Percentiles rank a stretch among this genome's conserved stretches.
These are phyloP conservation scores for Brachionichthys hirsutus DNA, from an alignment of 2,113 vertebrate genomes.

Conservation along the genomic window DNA sequence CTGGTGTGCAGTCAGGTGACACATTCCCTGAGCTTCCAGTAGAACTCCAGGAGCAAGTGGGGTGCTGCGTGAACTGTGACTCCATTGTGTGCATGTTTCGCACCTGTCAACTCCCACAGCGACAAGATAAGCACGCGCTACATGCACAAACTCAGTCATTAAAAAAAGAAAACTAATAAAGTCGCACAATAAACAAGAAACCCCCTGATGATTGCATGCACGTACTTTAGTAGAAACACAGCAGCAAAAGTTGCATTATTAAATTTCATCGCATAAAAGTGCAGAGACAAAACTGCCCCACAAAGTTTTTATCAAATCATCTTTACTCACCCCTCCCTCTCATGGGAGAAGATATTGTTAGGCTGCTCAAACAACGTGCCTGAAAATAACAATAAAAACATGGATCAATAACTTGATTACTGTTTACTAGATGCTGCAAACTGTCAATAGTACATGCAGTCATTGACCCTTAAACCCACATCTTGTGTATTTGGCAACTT, in stretches of 20 bases:
- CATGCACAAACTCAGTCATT: conserved; percentile 1
- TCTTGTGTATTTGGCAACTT: too few species aligned
- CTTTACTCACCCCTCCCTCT: conserved; percentile 18
- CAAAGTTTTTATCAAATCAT: conserved; percentile 38
- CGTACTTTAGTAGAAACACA: conserved; percentile 14
- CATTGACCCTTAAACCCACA: not conserved
- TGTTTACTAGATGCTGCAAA: too few species aligned
- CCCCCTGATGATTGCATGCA: conserved; percentile 16
- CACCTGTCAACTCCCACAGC: conserved; percentile 21
- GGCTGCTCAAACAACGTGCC: conserved; percentile 17
- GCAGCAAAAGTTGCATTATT: conserved; percentile 42
- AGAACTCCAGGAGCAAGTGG: conserved; percentile 39
- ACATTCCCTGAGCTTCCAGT: conserved; percentile 46
- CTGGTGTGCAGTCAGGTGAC: conserved; percentile 21
- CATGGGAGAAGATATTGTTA: conserved; percentile 10
- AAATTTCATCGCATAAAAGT: conserved; percentile 34
- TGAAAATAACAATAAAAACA: too few species aligned
- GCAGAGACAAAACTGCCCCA: conserved; percentile 28
- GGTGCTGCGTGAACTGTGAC: conserved; percentile 39
- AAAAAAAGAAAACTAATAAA: conserved; percentile 5
- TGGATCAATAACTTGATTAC: too few species aligned
- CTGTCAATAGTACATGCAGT: not conserved
- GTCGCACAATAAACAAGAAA: conserved; percentile 19
- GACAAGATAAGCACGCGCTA: conserved; percentile 10
- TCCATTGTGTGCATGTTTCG: conserved; percentile 31